These are phyloP conservation scores for Amphiprion percula DNA, from an alignment of 2,113 vertebrate genomes.

Conservation along the genomic window DNA sequence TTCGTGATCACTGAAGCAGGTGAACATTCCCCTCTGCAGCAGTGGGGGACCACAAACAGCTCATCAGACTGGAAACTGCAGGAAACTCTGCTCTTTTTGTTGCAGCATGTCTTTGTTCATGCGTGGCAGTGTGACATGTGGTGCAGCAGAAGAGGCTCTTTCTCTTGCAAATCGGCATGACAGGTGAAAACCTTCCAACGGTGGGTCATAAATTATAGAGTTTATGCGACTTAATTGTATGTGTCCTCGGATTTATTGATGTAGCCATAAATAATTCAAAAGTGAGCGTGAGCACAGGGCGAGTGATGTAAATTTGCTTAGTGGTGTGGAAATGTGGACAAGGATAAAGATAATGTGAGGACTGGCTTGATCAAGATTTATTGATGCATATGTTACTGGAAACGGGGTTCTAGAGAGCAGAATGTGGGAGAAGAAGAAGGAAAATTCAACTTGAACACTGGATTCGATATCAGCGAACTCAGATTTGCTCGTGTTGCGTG, in stretches of 20 bases:
- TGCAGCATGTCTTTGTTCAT: constrained; percentile 36
- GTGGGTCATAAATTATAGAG: constrained; percentile 62
- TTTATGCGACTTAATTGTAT: constrained; percentile 63
- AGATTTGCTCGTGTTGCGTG: not conserved
- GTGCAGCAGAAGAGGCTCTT: constrained; percentile 26
- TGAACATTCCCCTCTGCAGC: constrained; percentile 17
- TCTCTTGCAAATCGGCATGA: constrained; percentile 50
- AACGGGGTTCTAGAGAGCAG: constrained; percentile 1
- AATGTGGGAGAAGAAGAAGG: not conserved
- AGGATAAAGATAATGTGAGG: constrained; percentile 21
- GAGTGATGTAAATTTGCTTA: constrained; percentile 35
- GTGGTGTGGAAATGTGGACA: constrained; percentile 49
- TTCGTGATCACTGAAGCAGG: constrained; percentile 19
- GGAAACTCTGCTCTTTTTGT: constrained; percentile 34
- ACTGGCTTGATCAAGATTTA: constrained; percentile 32
- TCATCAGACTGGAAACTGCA: constrained; percentile 14
- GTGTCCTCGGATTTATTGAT: constrained; percentile 65
- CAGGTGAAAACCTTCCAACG: constrained; percentile 56
- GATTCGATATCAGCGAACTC: not conserved
- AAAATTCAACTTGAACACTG: not conserved
- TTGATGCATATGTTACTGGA: constrained; percentile 34
- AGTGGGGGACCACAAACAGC: constrained; percentile 36
- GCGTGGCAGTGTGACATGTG: constrained; percentile 36
- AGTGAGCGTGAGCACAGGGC: constrained; percentile 17
- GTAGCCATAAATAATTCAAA: constrained; percentile 64